These are phyloP conservation scores for Germaria angustata DNA, from an alignment of 2,888 invertebrate genomes.

Conservation along the genomic window DNA sequence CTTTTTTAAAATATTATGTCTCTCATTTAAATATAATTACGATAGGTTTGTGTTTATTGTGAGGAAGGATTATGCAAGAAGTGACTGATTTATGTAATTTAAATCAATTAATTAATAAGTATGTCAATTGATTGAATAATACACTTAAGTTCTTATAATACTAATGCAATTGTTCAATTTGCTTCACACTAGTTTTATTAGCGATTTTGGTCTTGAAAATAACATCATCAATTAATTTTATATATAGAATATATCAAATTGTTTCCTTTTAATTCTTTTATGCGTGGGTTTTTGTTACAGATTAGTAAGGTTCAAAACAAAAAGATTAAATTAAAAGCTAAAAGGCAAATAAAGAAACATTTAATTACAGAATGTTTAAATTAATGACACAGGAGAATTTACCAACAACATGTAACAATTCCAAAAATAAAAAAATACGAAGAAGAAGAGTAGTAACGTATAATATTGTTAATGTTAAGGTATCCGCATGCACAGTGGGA, in stretches of 20 bases:
- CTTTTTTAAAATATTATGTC: background rate
- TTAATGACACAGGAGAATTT: background rate
- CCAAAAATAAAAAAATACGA: no score
- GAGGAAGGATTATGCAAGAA: no score
- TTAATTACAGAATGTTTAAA: conserved; percentile 1
- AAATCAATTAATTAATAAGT: conserved; percentile 3
- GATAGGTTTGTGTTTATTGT: background rate
- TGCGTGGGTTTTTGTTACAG: conserved; percentile 19
- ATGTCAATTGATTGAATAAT: conserved; percentile 49
- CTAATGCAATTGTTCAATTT: conserved; percentile 14
- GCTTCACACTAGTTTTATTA: background rate
- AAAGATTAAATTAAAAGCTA: conserved; percentile 25
- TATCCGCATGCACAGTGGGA: no score
- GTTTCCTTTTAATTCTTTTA: background rate
- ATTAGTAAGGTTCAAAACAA: conserved; percentile 23
- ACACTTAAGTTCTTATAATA: conserved; percentile 4
- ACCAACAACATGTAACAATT: background rate
- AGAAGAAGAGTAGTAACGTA: no score
- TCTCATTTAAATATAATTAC: background rate
- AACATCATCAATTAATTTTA: conserved; percentile 3
- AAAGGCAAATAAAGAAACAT: background rate
- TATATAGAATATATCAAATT: background rate
- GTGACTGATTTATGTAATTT: conserved; percentile 24
- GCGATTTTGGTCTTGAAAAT: conserved; percentile 6
- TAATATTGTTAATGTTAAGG: no score